phyloP scores from a whole-genome alignment of 2,113 vertebrate species.

The Coptodon rendalli region DNA sequence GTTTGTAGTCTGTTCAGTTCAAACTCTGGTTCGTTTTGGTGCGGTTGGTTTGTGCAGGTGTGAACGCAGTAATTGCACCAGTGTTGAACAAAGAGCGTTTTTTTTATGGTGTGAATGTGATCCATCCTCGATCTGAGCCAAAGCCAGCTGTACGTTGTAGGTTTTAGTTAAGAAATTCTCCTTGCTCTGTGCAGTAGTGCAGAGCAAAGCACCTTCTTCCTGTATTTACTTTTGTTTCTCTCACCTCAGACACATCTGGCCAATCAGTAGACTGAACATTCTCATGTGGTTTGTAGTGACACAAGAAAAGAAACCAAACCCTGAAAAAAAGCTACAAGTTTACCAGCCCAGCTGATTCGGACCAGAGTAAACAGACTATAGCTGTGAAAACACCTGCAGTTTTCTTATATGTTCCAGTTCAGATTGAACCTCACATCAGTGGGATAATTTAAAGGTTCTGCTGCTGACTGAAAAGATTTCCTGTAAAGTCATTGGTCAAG shows the following conservation, averaged over 20 bases:
- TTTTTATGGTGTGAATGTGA: background rate
- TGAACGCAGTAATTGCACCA: background rate
- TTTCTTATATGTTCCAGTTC: background rate
- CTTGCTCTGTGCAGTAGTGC: background rate
- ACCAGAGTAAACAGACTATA: background rate
- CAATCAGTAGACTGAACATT: background rate
- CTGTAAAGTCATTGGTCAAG: background rate
- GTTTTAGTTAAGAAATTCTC: background rate
- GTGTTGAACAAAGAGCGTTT: background rate
- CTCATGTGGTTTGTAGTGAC: background rate
- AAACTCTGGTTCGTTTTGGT: background rate
- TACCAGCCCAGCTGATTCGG: background rate
- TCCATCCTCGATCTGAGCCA: rapidly evolving
- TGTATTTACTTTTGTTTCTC: background rate
- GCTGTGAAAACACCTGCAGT: background rate
- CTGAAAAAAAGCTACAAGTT: background rate
- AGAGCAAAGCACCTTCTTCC: background rate
- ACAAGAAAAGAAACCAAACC: background rate
- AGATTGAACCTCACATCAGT: rapidly evolving
- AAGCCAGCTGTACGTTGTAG: background rate
- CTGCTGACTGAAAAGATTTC: background rate
- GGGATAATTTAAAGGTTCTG: background rate
- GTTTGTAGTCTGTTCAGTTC: rapidly evolving
- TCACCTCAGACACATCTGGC: background rate
- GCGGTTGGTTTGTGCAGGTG: background rate